Evolutionary conservation across 2,113 vertebrate genomes (phyloP), one percentile per base, ranked within the genome.

Genomic region (Plectropomus leopardus): DNA sequence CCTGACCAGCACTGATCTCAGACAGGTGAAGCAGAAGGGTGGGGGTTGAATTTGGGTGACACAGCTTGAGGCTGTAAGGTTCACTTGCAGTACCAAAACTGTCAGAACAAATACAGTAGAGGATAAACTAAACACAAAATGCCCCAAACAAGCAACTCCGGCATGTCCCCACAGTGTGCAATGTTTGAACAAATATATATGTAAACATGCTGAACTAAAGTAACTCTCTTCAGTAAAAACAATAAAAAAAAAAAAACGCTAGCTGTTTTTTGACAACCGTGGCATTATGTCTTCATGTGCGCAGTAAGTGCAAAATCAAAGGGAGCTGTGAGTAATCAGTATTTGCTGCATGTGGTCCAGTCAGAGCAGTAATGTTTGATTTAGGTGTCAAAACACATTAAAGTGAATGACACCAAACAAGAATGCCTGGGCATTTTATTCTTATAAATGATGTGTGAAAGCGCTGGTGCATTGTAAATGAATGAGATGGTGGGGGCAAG

Each of bases 381-480:
- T 73, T 64, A 30, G 60, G 66, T 42, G 85, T 91, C 91, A 86
- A 78, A 85, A 82, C 53, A 55, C 74, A 90, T 92, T 81, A 84
- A 60, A 50, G 28, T 82, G 85, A 91, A 72, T 84, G 88, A 82
- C 82, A 80, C 80, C 23, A 84, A 88, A 87, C 75, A 63, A 72
- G 75, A 75, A 59, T 32, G 24, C 40, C 78, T n/a, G 16, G 61
- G 48, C 28, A 63, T 82, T 72, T 78, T 61, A 68, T 75, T 72
- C 55, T 48, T 70, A 65, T 57, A 66, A 90, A 65, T 67, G 60
- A 77, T 85, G 63, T 83, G 72, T 81, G 84, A 88, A 84, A 74
- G 58, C 24, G 19, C 28, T 61, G 36, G 45, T 64, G 57, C 51
- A 82, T 84, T 80, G 85, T 28, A 69, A 90, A 73, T 85, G 82